Base-by-base conservation (phyloP, 2,888 invertebrate species). In the Podabrus alpinus region DNA sequence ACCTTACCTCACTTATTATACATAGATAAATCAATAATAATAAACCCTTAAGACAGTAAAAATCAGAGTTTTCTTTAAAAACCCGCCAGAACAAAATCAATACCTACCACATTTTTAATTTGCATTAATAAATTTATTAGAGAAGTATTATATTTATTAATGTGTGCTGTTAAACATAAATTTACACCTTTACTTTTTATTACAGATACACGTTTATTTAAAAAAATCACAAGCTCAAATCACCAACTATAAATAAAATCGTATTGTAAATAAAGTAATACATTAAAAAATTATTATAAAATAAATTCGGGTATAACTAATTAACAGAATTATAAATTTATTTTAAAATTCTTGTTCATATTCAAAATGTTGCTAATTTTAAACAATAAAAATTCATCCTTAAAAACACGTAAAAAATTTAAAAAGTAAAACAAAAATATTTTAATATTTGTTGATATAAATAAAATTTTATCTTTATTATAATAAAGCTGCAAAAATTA, bases 131-230 rank as follows among this genome's bases (percentile, higher is more conserved):
- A 24, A 24, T 24, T n/a, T 24, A 24, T 24, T 24, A 16, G 60
- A 64, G 62, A 64, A 64, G 17, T 64, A 64, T 64, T 64, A 64
- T 73, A 60, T 76, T 76, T 76, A 76, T 76, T 76, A 72, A 75
- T 70, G 71, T 73, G 73, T 73, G 73, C 71, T 73, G 25, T 69
- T 68, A 64, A 76, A 76, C 64, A 45, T 73, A 71, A 76, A 75
- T 67, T 45, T 70, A 76, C 71, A 76, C 21, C 66, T 69, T 59
- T 45, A 60, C 59, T 24, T 21, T 59, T 21, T 69, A 59, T 70
- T 64, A 76, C 61, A 76, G 25, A 71, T 70, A 70, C 73, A 75
- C 61, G 62, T 64, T 64, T 64, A 68, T 68, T 69, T 70, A 66
- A 67, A 69, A 66, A 62, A 59, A 74, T 71, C 74, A 74, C 74